Evolutionary conservation across 2,797 vertebrate genomes (phyloP), one percentile per base, ranked within the genome.

Genomic region (Pachyuromys duprasi): DNA sequence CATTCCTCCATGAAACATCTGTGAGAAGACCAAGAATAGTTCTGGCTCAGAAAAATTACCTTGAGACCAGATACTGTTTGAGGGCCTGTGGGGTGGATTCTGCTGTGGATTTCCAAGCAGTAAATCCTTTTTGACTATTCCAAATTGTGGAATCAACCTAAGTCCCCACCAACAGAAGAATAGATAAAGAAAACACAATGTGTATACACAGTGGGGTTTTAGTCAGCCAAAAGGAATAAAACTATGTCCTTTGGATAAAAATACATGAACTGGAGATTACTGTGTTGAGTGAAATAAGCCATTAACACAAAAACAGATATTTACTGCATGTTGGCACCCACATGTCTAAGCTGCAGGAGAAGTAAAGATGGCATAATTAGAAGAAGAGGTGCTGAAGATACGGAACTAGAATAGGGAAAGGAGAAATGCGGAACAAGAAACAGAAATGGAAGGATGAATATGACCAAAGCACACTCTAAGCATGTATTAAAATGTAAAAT

Each of bases 1-100:
- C 91, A 93, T 90, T 80, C 74, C 33, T 95, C 74, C 88, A 28
- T 67, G 82, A 97, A 93, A 90, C 86, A 81, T 95, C 81, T 89
- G 33, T 91, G 63, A 95, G 93, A 94, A 89, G 62, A 76, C 60
- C 69, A 88, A 22, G 45, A 57, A 75, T 90, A 67, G 62, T 57
- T 93, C 45, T 70, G 89, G 26, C 75, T 96, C 93, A n/a, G n/a
- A 90, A 72, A 97, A 95, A 91, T 69, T 83, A 91, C 22, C 49
- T 93, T 60, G 74, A 94, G 69, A 90, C 60, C 86, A 96, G n/a
- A 31, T 12, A 39, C 18, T 36, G 5, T 72, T 57, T 26, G 9
- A 49, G 49, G 8, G 7, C 12, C 39, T 13, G 24, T 4, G 8
- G 17, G 24, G 28, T 36, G n/a, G 63, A 42, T 3, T 72, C 69